phyloP scores from a whole-genome alignment of 2,113 vertebrate species.

The Apaloderma vittatum region DNA sequence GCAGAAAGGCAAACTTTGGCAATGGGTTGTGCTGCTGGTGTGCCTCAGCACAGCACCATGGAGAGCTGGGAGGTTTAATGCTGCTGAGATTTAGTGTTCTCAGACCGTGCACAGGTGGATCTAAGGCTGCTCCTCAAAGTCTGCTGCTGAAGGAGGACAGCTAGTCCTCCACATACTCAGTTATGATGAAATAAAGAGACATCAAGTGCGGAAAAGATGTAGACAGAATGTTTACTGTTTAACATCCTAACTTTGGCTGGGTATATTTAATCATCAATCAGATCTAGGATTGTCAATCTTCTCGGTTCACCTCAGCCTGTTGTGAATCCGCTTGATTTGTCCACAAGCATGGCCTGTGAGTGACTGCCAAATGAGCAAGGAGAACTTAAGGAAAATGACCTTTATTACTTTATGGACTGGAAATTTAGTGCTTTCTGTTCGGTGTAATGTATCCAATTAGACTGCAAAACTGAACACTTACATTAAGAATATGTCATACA shows the following conservation, averaged over 20 bases:
- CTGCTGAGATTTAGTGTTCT: not conserved
- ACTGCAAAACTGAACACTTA: not conserved
- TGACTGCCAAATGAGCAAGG: not conserved
- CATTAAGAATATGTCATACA: not conserved
- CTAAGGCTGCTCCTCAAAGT: not conserved
- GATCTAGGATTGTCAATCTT: not conserved
- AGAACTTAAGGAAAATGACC: not conserved
- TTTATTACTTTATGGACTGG: not conserved
- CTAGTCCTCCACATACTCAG: not conserved
- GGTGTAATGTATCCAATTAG: not conserved
- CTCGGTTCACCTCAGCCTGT: not conserved
- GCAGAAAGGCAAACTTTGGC: not conserved
- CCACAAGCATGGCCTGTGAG: not conserved
- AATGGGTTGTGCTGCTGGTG: not conserved
- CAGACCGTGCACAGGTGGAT: fast-evolving
- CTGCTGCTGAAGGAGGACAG: not conserved
- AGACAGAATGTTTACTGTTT: not conserved
- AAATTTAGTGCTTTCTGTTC: not conserved
- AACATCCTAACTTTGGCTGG: not conserved
- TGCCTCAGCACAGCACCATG: not conserved
- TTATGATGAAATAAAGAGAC: not conserved
- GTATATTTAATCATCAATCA: not conserved
- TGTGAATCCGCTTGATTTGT: not conserved
- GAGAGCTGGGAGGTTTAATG: not conserved
- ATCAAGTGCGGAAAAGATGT: not conserved